A percentile compares a stretch with the other conserved stretches of the same genome.
phyloP scores from a whole-genome alignment of 2,113 vertebrate genomes.

The Parotia lawesii region DNA sequence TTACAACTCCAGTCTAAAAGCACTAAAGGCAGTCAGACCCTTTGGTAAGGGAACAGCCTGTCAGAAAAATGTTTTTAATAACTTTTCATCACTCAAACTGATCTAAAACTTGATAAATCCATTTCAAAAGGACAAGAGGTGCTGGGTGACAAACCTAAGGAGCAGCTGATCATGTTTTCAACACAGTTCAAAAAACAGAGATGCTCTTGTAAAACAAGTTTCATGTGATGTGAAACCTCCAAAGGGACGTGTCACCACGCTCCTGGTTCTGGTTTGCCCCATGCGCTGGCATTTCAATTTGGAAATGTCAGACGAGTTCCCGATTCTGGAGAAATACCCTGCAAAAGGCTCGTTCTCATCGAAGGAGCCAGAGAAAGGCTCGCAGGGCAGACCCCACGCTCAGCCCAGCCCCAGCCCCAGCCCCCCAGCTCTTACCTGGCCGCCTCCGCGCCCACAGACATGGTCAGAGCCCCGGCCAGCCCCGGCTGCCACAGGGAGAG shows the following conservation, averaged over 20 bases:
- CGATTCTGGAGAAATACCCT: fast-evolving
- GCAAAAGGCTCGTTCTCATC: fast-evolving
- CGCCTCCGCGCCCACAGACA: background rate
- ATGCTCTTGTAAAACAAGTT: fast-evolving
- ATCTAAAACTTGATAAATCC: background rate
- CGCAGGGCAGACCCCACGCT: fast-evolving
- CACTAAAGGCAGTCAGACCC: background rate
- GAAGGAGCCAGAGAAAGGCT: background rate
- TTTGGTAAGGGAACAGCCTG: background rate
- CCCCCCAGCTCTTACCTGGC: background rate
- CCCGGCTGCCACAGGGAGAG: background rate
- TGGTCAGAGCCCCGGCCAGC: background rate
- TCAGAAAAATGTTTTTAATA: background rate
- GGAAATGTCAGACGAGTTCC: background rate
- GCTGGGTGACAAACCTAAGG: background rate
- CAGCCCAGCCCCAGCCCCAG: background rate
- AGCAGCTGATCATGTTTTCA: fast-evolving
- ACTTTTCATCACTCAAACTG: background rate
- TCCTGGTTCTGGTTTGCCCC: background rate
- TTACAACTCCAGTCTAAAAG: background rate
- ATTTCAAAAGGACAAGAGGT: background rate
- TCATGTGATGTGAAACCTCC: background rate
- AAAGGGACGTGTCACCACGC: fast-evolving
- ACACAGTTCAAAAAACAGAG: fast-evolving
- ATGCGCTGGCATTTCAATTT: background rate